These are phyloP conservation scores for Thaumatotibia leucotreta DNA, from an alignment of 1,140 invertebrate species.

Conservation along the genomic window DNA sequence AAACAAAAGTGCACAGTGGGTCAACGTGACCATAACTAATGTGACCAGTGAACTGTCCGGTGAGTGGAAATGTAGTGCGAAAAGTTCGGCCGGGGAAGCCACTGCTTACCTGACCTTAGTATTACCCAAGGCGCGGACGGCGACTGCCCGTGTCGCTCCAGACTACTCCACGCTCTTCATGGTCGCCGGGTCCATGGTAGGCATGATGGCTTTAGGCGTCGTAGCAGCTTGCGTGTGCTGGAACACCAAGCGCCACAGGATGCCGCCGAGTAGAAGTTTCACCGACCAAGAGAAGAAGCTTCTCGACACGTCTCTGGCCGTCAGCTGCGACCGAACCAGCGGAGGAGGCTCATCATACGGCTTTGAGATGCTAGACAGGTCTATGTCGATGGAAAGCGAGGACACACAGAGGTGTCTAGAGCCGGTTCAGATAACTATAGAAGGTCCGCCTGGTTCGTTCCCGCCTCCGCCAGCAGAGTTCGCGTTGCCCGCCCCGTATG, in stretches of 20 bases:
- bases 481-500: slow-evolving; percentile 60
- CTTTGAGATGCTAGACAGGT: slow-evolving; percentile 76
- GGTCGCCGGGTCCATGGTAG: slow-evolving; percentile 53
- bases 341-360: slow-evolving; percentile 77
- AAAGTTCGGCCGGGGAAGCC: slow-evolving; percentile 57
- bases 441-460: slow-evolving; percentile 77
- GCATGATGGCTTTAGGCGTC: slow-evolving; percentile 55
- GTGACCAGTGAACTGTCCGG: slow-evolving; percentile 67
- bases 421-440: slow-evolving; percentile 85
- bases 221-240: slow-evolving; percentile 57
- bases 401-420: slow-evolving; percentile 60
- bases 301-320: slow-evolving; percentile 84
- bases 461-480: slow-evolving; percentile 69
- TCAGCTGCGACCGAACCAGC: slow-evolving; percentile 81
- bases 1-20: slow-evolving; percentile 66
- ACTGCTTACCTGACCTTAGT: slow-evolving; percentile 58
- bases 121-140: slow-evolving; percentile 56
- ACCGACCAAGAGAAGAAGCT: slow-evolving; percentile 91
- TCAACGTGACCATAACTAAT: slow-evolving; percentile 67
- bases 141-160: slow-evolving; percentile 54
- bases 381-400: slow-evolving; percentile 65
- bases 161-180: slow-evolving; percentile 66
- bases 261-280: slow-evolving; percentile 85
- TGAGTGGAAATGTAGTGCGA: slow-evolving; percentile 68
- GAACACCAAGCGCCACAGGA: slow-evolving; percentile 75